Evolutionary conservation across 2,888 invertebrate species (phyloP).

Genomic region (Chloroclystis v-ata): DNA sequence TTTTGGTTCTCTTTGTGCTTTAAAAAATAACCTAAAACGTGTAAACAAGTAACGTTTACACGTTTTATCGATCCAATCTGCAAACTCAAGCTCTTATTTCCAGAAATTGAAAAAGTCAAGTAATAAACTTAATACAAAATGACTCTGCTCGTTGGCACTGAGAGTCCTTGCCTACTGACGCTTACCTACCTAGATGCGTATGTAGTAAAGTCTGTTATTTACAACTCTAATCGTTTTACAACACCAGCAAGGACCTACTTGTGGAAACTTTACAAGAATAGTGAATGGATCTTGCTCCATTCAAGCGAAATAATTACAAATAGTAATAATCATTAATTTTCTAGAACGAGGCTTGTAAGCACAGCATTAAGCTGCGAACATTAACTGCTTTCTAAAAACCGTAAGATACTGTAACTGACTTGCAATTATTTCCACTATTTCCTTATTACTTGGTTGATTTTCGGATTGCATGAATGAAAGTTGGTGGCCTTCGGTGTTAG

Average conservation of each 20-base stretch:
- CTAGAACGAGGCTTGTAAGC: constrained; percentile 4
- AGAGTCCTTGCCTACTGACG: background rate
- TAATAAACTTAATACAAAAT: no score
- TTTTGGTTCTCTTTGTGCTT: background rate
- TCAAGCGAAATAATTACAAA: constrained; percentile 12
- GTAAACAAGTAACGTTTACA: no score
- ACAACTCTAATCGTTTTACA: constrained; percentile 1
- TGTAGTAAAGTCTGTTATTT: constrained; percentile 3
- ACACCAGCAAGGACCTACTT: background rate
- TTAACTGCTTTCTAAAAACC: constrained; percentile 17
- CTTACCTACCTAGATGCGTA: background rate
- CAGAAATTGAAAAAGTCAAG: no score
- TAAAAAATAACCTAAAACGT: no score
- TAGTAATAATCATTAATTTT: constrained; percentile 9
- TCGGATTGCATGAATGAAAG: constrained; percentile 68
- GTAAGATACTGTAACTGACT: constrained; percentile 14
- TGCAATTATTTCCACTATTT: constrained; percentile 24
- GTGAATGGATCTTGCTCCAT: constrained; percentile 7
- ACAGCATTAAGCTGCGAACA: background rate
- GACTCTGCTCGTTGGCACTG: background rate
- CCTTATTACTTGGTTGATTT: constrained; percentile 29
- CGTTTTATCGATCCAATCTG: no score
- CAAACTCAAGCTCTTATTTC: no score
- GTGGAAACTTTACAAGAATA: constrained; percentile 4
- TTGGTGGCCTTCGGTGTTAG: constrained; percentile 64